Evolutionary conservation across 2,888 invertebrate genomes (phyloP).

Genomic region (Macrosiphum euphorbiae): DNA sequence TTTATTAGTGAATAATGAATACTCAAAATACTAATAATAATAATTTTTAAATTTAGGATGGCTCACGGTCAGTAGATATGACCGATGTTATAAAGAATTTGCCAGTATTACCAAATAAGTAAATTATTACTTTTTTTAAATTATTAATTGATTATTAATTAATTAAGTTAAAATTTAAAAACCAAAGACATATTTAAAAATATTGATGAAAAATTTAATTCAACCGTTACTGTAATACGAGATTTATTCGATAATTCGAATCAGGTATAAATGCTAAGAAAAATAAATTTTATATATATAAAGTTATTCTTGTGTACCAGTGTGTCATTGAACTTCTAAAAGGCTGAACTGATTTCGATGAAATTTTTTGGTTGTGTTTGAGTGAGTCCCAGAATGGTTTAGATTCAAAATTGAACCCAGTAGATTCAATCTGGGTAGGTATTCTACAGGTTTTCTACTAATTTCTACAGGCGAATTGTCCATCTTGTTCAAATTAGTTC

Average conservation of each 20-base stretch:
- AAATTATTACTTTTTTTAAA: not conserved
- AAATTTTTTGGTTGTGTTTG: no score
- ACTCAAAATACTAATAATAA: not conserved
- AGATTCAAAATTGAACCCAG: no score
- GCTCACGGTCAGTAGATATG: slow-evolving; percentile 56
- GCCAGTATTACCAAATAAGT: slow-evolving; percentile 29
- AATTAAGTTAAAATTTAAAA: not conserved
- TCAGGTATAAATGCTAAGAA: slow-evolving; percentile 11
- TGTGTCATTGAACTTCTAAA: no score
- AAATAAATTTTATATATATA: not conserved
- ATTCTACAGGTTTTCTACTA: no score
- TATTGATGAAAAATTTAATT: slow-evolving; percentile 51
- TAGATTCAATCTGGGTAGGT: no score
- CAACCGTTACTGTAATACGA: slow-evolving; percentile 33
- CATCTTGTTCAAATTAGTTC: no score
- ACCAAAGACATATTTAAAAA: slow-evolving; percentile 25
- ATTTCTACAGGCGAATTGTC: no score
- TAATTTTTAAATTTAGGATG: slow-evolving; percentile 30
- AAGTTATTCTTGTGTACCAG: not conserved
- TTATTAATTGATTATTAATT: not conserved
- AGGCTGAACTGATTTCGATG: no score
- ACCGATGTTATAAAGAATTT: slow-evolving; percentile 44
- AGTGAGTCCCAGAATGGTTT: no score
- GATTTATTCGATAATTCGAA: slow-evolving; percentile 24
- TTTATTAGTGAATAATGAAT: not conserved